Percentiles rank a stretch among this genome's conserved stretches.
These are phyloP conservation scores for Tachystola acroxantha DNA, from an alignment of 2,888 invertebrate species.

Conservation along the genomic window DNA sequence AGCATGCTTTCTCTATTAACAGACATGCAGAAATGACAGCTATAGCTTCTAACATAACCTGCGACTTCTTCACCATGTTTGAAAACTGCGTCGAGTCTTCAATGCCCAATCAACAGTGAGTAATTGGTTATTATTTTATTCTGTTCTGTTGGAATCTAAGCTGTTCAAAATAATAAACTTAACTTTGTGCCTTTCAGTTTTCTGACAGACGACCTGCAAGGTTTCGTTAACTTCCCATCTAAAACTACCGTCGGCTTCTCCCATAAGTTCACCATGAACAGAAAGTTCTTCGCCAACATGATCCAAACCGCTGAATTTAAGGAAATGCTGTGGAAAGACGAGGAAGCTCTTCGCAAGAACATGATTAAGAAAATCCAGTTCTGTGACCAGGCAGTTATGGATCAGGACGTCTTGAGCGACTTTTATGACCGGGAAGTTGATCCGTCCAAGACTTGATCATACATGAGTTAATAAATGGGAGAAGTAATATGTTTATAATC, in stretches of 20 bases:
- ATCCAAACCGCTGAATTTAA: constrained; percentile 43
- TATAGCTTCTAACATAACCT: neutral
- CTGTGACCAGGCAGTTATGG: constrained; percentile 46
- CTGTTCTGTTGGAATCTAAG: neutral
- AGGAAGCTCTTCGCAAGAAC: constrained; percentile 29
- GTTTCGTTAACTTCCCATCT: constrained; percentile 44
- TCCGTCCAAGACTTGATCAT: constrained; percentile 28
- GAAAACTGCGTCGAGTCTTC: constrained; percentile 17
- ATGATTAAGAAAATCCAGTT: constrained; percentile 43
- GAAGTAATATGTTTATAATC: too few relatives aligned
- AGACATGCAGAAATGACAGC: neutral
- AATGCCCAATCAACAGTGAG: constrained; percentile 43
- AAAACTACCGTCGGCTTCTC: constrained; percentile 58
- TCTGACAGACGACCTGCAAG: constrained; percentile 39
- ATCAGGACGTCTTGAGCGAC: constrained; percentile 33
- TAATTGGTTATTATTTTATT: constrained; percentile 9
- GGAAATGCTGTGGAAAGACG: constrained; percentile 44
- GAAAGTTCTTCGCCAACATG: constrained; percentile 61
- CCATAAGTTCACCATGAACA: constrained; percentile 49
- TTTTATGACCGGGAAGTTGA: constrained; percentile 53
- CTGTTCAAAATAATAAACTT: too few relatives aligned
- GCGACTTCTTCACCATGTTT: constrained; percentile 18
- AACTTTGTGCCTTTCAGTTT: too few relatives aligned
- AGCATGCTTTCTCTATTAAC: neutral
- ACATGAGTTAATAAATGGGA: neutral